Percentiles rank a stretch among this genome's conserved stretches.
Evolutionary conservation across 2,113 vertebrate genomes (phyloP).

Genomic region (Alouatta palliata): DNA sequence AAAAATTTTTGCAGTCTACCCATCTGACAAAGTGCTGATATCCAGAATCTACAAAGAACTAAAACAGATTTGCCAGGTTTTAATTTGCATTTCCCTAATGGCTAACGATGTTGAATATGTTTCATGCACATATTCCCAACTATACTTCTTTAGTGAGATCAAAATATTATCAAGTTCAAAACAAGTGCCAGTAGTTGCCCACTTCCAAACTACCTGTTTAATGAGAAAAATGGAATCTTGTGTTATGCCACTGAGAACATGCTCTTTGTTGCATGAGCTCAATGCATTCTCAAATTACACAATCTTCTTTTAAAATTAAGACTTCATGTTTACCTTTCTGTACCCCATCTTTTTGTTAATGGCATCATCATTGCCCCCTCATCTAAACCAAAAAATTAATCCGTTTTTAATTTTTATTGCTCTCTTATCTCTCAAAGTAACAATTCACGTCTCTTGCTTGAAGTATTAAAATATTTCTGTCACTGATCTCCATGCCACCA

Average conservation of each 20-base stretch:
- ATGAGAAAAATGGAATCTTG: neutral
- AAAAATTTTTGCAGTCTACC: too few species aligned
- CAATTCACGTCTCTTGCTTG: neutral
- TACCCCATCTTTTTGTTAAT: neutral
- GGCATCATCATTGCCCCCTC: neutral
- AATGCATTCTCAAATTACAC: neutral
- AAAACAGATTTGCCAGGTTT: neutral
- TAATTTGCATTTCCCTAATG: neutral
- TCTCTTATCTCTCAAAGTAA: neutral
- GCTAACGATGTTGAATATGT: neutral
- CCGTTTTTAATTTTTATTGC: neutral
- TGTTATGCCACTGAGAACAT: neutral
- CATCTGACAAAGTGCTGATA: too few species aligned
- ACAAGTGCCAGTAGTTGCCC: neutral
- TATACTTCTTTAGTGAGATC: neutral
- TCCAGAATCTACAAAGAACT: too few species aligned
- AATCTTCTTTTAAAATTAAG: neutral
- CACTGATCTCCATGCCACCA: neutral
- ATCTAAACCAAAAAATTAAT: neutral
- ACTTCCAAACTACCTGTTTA: neutral
- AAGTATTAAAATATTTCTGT: neutral
- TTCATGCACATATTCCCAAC: neutral
- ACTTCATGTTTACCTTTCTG: neutral
- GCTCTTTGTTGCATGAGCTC: neutral
- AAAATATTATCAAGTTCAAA: constrained; percentile 4